These are phyloP conservation scores for Latheticus oryzae DNA, from an alignment of 2,888 invertebrate species.

Conservation along the genomic window DNA sequence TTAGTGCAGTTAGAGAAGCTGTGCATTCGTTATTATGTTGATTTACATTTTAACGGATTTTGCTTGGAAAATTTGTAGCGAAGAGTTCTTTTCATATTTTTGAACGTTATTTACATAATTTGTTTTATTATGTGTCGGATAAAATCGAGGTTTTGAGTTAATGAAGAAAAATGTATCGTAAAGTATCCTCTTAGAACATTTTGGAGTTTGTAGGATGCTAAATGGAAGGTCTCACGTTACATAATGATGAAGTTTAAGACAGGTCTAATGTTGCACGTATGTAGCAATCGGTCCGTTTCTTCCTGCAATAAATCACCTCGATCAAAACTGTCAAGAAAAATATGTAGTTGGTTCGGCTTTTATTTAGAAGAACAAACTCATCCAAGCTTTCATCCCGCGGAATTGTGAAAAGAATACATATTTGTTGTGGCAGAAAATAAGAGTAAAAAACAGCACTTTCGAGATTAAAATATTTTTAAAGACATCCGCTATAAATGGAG, in stretches of 20 bases:
- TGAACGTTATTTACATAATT: too few species aligned
- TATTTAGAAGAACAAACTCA: constrained; percentile 29
- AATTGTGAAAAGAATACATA: constrained; percentile 26
- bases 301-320: constrained; percentile 29
- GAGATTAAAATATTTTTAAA: constrained; percentile 39
- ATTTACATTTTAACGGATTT: background rate
- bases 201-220: constrained; percentile 5
- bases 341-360: constrained; percentile 31
- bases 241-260: constrained; percentile 26
- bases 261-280: constrained; percentile 25
- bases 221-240: constrained; percentile 11
- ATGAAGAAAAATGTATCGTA: constrained; percentile 1
- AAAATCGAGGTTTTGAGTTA: background rate
- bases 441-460: constrained; percentile 33
- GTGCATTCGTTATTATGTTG: background rate
- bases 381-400: constrained; percentile 21
- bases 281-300: constrained; percentile 25
- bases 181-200: constrained; percentile 2
- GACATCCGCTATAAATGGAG: constrained; percentile 36
- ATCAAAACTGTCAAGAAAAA: constrained; percentile 31
- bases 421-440: constrained; percentile 33
- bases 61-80: background rate
- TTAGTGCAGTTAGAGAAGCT: background rate
- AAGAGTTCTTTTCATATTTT: too few species aligned
- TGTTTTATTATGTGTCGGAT: constrained; percentile 11